Conservation (phyloP, 2,888 invertebrate species). For the Gerris lacustris region DNA sequence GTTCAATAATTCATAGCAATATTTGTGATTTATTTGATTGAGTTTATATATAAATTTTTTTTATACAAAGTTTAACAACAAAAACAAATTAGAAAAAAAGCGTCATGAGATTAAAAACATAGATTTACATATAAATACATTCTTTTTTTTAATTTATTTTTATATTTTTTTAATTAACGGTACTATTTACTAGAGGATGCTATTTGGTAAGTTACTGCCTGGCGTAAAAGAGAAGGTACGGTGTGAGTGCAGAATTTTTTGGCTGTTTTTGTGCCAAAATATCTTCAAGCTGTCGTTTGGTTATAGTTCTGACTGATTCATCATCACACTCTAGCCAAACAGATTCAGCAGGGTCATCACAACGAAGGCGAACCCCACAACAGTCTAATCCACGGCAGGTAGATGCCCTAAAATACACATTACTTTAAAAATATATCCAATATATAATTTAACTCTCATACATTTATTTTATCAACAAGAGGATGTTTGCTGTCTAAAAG, state of each 20-base stretch:
- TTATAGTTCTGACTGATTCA: conserved; percentile 66
- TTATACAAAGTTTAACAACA: too few species aligned
- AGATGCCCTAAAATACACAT: conserved; percentile 24
- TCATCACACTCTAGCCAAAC: conserved; percentile 83
- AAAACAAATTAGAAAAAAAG: too few species aligned
- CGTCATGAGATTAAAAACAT: too few species aligned
- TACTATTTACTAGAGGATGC: background rate
- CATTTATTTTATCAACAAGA: background rate
- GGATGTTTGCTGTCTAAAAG: too few species aligned
- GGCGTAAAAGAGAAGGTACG: conserved; percentile 75
- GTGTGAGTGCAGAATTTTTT: conserved; percentile 61
- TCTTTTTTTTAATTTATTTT: too few species aligned
- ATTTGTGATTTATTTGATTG: too few species aligned
- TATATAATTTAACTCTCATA: conserved; percentile 5
- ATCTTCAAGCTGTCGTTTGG: conserved; percentile 63
- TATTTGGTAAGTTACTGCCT: conserved; percentile 30
- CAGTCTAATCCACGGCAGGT: conserved; percentile 47
- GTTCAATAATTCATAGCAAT: too few species aligned
- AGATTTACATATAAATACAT: too few species aligned
- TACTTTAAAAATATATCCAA: background rate
- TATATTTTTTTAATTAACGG: too few species aligned
- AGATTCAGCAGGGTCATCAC: conserved; percentile 35
- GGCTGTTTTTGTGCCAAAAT: conserved; percentile 59
- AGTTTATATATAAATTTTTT: too few species aligned
- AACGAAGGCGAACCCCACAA: conserved; percentile 43